Evolutionary conservation across 35 echinoderm and acorn worm species (phyloP), one percentile per base, ranked within the genome.

Genomic region (Nesometra sesokonis): DNA sequence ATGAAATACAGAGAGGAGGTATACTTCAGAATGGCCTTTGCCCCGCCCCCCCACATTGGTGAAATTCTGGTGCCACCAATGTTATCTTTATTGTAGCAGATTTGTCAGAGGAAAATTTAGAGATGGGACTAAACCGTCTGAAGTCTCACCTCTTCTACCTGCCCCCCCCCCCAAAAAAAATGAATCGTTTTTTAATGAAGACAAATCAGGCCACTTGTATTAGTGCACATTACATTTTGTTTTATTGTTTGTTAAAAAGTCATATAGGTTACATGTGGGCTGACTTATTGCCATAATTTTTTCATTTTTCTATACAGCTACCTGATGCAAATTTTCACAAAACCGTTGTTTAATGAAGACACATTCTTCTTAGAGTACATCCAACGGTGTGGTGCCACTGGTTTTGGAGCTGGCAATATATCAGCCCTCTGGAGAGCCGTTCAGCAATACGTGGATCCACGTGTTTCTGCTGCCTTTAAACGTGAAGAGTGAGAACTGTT

Each of bases 361-460:
- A 99, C 96, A 35, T 99, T 99, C 86, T 99, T 97, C 77, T 76
- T 99, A 11, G 96, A 99, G 67, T 47, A 94, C 5, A 99, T 99
- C 36, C 96, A 99, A 77, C 78, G 96, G 17, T 57, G 87, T 46
- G 92, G 95, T 33, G 93, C 90, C 2, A 87, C 35, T 17, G 96
- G 96, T 0, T 99, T 99, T 77, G 96, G 96, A 33, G 87, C 96
- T 11, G 96, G 96, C 0, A 99, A 99, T 67, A 99, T 99, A 37
- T 94, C 82, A 39, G 96, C 96, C 0, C 78, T 99, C 13, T 99
- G 96, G 93, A 90, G 90, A 79, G 84, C 92, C 1, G 90, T 94
- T 7, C 84, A 89, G 76, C 52, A 82, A 15, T 91, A 94, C 82
- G 94, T 99, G 92, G 31, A 86, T 86, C 38, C 77, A 30, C n/a